Evolutionary conservation across 2,888 invertebrate genomes (phyloP).

Genomic region (Cancer borealis): DNA sequence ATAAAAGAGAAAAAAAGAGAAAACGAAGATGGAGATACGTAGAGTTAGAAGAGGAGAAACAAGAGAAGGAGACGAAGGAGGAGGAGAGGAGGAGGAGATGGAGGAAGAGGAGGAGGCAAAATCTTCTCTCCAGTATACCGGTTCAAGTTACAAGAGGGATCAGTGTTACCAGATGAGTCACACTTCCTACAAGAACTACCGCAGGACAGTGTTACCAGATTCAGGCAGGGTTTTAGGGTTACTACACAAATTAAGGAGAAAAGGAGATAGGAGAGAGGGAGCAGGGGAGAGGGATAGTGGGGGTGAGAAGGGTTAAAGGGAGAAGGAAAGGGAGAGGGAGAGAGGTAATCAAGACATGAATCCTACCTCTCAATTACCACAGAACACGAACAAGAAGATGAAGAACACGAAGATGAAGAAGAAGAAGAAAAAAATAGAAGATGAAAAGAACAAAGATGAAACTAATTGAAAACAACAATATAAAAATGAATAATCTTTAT

Average conservation of each 20-base stretch:
- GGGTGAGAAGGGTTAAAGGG: too few species aligned
- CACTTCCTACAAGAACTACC: not conserved
- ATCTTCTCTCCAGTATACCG: not conserved
- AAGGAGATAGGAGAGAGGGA: not conserved
- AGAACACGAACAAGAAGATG: too few species aligned
- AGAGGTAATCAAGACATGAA: not conserved
- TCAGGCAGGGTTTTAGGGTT: not conserved
- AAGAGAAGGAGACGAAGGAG: not conserved
- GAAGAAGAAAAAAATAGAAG: too few species aligned
- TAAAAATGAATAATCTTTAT: too few species aligned
- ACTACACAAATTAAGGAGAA: slow-evolving; percentile 11
- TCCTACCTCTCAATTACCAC: not conserved
- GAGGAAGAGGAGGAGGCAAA: not conserved
- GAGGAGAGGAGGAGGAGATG: not conserved
- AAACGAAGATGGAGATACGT: not conserved
- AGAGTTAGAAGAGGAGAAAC: not conserved
- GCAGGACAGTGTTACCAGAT: not conserved
- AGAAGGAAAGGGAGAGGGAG: not conserved
- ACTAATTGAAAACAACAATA: too few species aligned
- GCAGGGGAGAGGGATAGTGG: not conserved
- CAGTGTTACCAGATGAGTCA: slow-evolving; percentile 3
- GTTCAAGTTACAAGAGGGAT: slow-evolving; percentile 1
- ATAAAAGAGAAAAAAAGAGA: not conserved
- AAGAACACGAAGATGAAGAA: too few species aligned
- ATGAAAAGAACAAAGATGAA: too few species aligned